Base-by-base conservation (phyloP, 2,113 vertebrate genomes). In the Alligator sinensis region DNA sequence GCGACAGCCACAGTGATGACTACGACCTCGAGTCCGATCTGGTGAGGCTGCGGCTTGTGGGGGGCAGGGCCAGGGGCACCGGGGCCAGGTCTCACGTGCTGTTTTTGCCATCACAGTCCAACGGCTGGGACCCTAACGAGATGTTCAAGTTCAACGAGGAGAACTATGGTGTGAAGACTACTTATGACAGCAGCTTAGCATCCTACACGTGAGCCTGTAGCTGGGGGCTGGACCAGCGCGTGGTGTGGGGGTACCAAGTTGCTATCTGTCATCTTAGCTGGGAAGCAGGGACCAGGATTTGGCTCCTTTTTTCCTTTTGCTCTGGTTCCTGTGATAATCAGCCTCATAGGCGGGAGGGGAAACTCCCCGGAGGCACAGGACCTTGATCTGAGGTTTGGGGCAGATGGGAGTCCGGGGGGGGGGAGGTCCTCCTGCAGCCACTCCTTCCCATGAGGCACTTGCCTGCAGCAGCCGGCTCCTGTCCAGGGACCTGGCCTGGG, bases 81-180 rank as follows among this genome's bases (percentile, higher is more conserved):
- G 28, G 6, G 72, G 38, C 30, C 30, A 24, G 75, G 11, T 12
- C 82, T 58, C 55, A 34, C n/a, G 25, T 66, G 25, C 54, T 55
- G 68, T 10, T 74, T n/a, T 82, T 34, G 34, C 58, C 57, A 6
- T 92, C 60, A 17, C 92, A 99, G 99, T 98, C 99, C 66, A 99
- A 99, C 82, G 99, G 99, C 58, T 99, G 99, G 99, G 99, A 99
- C 91, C 98, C 99, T 89, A 99, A 99, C 30, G 99, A 99, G 94
- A 99, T 99, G 99, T 99, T 99, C 89, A 98, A 98, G 91, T 99
- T 96, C 97, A 99, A 99, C 61, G 99, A 99, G 96, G 98, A 99
- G 87, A 99, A 98, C 87, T 99, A 99, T 12, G 99, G 99, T 6
- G 97, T 99, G 79, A 99, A 99, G 80, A 99, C 99, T 18, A 99